These are phyloP conservation scores for Lagopus leucura DNA, from an alignment of 2,113 vertebrate species.

Conservation along the genomic window DNA sequence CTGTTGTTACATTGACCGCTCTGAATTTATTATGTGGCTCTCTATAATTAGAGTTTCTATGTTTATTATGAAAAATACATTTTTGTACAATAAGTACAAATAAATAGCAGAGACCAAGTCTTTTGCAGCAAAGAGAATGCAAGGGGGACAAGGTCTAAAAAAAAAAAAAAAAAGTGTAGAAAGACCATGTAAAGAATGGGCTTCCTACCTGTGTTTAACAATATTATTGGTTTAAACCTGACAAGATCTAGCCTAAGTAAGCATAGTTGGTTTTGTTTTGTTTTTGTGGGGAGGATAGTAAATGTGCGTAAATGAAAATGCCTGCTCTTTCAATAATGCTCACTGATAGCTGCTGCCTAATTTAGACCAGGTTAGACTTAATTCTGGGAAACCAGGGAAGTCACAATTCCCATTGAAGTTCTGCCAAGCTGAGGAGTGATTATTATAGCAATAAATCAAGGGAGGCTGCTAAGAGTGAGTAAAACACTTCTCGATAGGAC, in stretches of 20 bases:
- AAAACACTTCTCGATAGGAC: not conserved
- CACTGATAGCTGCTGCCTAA: not conserved
- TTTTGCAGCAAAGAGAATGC: not conserved
- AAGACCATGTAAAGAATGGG: not conserved
- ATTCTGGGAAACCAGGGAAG: not conserved
- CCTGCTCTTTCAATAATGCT: not conserved
- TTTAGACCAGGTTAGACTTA: not conserved
- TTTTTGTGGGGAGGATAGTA: fast-evolving
- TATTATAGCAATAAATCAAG: conserved; percentile 51
- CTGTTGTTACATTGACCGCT: not conserved
- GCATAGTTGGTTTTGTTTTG: not conserved
- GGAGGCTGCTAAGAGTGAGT: not conserved
- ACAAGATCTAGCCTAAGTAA: not conserved
- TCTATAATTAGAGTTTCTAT: not conserved
- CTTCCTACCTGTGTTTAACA: not conserved
- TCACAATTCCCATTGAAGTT: not conserved
- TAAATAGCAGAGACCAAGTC: not conserved
- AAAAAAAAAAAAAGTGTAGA: not conserved
- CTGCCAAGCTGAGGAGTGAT: not conserved
- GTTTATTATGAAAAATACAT: not conserved
- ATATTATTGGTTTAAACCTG: not conserved
- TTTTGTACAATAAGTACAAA: not conserved
- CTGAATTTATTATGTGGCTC: not conserved
- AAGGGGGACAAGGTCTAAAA: not conserved
- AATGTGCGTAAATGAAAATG: not conserved